Evolutionary conservation across 2,888 invertebrate genomes (phyloP).

Genomic region (Fragum whitleyi): DNA sequence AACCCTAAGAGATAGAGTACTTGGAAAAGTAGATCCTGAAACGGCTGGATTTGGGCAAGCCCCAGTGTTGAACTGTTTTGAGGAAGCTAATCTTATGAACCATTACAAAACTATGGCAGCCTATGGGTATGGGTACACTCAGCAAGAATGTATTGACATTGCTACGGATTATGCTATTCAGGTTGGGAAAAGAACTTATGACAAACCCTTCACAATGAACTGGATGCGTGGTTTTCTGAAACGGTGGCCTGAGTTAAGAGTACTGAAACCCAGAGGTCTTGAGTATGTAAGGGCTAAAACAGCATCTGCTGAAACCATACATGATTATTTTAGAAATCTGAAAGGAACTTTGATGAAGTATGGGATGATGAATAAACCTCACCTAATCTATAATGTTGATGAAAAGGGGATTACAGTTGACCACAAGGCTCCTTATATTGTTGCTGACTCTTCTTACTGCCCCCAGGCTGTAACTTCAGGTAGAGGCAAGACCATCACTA

Average conservation of each 20-base stretch:
- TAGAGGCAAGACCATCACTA: constrained; percentile 21
- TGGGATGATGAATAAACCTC: constrained; percentile 20
- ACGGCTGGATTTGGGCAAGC: constrained; percentile 23
- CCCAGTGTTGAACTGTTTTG: constrained; percentile 12
- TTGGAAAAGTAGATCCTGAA: constrained; percentile 29
- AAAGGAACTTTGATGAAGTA: constrained; percentile 8
- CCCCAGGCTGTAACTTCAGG: background rate
- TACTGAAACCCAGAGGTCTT: constrained; percentile 38
- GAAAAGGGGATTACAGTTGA: constrained; percentile 45
- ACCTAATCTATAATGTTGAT: constrained; percentile 36
- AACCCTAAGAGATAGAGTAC: constrained; percentile 38
- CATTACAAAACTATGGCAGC: constrained; percentile 43
- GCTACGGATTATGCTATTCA: constrained; percentile 40
- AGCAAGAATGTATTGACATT: constrained; percentile 38
- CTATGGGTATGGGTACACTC: constrained; percentile 45
- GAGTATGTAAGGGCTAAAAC: constrained; percentile 40
- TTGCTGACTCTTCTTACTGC: constrained; percentile 14
- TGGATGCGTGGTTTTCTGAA: constrained; percentile 48
- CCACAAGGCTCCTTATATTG: constrained; percentile 25
- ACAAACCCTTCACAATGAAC: constrained; percentile 35
- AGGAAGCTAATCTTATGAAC: constrained; percentile 25
- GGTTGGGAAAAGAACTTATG: constrained; percentile 21
- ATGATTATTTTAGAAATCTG: constrained; percentile 1
- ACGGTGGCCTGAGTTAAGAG: constrained; percentile 42
- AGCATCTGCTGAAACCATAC: background rate